Evolutionary conservation across 2,113 vertebrate species (phyloP), one percentile per base, ranked within the genome.

Genomic region (Microtus richardsoni): DNA sequence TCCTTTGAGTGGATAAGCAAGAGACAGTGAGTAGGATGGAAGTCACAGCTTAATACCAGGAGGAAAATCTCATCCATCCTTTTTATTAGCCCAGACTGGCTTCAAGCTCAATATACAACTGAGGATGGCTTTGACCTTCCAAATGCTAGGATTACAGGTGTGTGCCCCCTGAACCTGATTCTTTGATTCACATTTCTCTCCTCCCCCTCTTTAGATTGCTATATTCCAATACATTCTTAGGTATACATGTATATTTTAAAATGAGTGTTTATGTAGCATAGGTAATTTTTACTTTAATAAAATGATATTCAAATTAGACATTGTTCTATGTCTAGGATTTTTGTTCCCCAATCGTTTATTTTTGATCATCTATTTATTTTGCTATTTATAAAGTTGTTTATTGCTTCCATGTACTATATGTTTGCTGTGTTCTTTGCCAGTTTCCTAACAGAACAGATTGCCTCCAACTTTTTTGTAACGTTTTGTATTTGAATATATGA

Each of bases 31-130:
- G 9, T 13, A 49, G 84, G 58, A 22, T 58, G 24, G 75, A 90
- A 95, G 44, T 94, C 68, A 91, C 54, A 52, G 44, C 91, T 71
- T 90, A 75, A 62, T 84, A 36, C 82, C 71, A 88, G 30, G 92
- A 62, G 28, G 83, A 41, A 22, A n/a, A 28, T 85, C 58, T 7
- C 2, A 0, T 75, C 58, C 64, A 49, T 52, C 62, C 79, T 95
- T 96, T 77, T 58, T 21, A 58, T 58, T 44, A 64, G 60, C 26
- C 26, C 39, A 41, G 58, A 60, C 24, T 83, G n/a, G n/a, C 80
- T 39, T 83, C 24, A 22, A 62, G 58, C n/a, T 17, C 52, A 62
- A 2, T 39, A 41, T 4, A 28, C 58, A 83, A 60, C 54, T 30
- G 12, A 83, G n/a, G 24, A 9, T 83, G 80, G 24, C 58, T 62